Conservation (phyloP, 2,888 invertebrate genomes). For the Agonum fuliginosum region DNA sequence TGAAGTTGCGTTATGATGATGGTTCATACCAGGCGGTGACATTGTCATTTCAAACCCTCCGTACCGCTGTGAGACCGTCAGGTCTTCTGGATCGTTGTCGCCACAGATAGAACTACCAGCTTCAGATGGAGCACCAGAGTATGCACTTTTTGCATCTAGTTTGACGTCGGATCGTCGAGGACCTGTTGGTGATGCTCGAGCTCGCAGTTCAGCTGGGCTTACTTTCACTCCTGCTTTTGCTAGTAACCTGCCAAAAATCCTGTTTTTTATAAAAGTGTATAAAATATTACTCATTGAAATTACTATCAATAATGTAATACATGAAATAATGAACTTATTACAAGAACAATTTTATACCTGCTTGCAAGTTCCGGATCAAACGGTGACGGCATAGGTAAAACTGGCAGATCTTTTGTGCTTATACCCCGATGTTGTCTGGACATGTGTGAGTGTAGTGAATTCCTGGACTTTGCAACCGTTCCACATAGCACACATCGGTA, state of each 20-base stretch:
- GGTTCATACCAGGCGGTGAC: conserved; percentile 74
- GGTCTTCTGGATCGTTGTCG: conserved; percentile 89
- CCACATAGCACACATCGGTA: conserved; percentile 94
- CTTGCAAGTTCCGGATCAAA: conserved; percentile 93
- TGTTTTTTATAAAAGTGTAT: too few relatives aligned
- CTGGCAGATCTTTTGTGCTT: conserved; percentile 93
- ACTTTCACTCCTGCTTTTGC: conserved; percentile 93
- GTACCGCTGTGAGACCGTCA: conserved; percentile 79
- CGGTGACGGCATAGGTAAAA: conserved; percentile 93
- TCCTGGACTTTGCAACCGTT: conserved; percentile 93
- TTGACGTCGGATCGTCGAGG: conserved; percentile 85
- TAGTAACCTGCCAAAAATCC: conserved; percentile 79
- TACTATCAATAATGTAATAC: too few relatives aligned
- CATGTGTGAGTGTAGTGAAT: conserved; percentile 95
- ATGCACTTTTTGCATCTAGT: conserved; percentile 82
- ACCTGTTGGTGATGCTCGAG: conserved; percentile 90
- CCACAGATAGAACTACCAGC: conserved; percentile 84
- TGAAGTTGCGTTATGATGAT: conserved; percentile 70
- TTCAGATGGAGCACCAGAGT: conserved; percentile 81
- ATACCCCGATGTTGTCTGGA: conserved; percentile 94
- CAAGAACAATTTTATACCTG: conserved; percentile 73
- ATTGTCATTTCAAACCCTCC: conserved; percentile 69
- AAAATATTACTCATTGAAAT: too few relatives aligned
- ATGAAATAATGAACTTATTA: too few relatives aligned
- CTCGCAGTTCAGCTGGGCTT: conserved; percentile 87